These are phyloP conservation scores for Machaerirhynchus nigripectus DNA, from an alignment of 2,113 vertebrate genomes.

Conservation along the genomic window DNA sequence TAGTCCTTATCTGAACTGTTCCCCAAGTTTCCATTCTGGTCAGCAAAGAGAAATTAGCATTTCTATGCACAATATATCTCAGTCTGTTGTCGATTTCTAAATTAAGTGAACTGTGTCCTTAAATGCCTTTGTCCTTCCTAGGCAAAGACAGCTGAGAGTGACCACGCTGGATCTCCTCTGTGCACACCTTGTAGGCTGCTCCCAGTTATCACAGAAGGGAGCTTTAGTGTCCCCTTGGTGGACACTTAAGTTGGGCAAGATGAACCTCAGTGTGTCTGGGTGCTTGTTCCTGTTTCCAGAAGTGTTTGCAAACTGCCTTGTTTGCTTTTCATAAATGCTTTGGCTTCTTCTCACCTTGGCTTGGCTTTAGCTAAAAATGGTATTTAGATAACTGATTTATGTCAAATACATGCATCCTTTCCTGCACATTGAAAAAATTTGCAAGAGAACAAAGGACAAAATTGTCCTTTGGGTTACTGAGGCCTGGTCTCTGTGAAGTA, in stretches of 20 bases:
- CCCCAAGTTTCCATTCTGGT: not conserved
- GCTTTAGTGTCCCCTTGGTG: not conserved
- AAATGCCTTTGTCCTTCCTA: not conserved
- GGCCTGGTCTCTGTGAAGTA: not conserved
- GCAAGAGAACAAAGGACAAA: not conserved
- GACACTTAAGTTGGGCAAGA: not conserved
- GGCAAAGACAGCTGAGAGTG: not conserved
- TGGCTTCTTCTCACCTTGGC: not conserved
- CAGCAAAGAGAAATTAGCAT: not conserved
- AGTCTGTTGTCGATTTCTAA: not conserved
- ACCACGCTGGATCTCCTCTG: not conserved
- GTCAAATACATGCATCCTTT: not conserved
- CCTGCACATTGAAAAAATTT: not conserved
- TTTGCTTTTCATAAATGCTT: not conserved
- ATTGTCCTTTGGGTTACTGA: not conserved
- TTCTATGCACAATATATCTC: not conserved
- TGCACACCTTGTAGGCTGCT: not conserved
- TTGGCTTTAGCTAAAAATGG: not conserved
- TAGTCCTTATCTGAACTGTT: not conserved
- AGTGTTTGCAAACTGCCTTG: not conserved
- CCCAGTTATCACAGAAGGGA: not conserved
- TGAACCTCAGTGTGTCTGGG: not conserved
- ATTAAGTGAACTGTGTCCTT: not conserved
- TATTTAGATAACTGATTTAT: not conserved
- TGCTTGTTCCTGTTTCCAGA: not conserved